These are phyloP conservation scores for Nanorana parkeri DNA, from an alignment of 2,113 vertebrate species.

Conservation along the genomic window DNA sequence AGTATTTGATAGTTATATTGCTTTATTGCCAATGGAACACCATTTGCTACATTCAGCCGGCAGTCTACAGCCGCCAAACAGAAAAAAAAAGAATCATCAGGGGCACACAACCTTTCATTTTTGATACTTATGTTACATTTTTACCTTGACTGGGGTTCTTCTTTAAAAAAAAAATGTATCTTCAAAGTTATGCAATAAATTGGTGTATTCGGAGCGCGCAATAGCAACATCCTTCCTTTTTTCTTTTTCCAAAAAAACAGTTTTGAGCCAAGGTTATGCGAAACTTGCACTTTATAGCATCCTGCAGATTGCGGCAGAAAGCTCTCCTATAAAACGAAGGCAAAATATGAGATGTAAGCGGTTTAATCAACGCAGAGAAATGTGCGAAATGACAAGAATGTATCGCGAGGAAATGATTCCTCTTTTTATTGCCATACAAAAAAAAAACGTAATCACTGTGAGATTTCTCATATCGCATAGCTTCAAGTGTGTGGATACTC, in stretches of 20 bases:
- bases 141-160: neutral
- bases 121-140: too few species aligned
- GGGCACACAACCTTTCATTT: too few species aligned
- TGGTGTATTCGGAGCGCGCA: conserved; percentile 11
- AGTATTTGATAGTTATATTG: too few species aligned
- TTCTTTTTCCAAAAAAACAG: neutral
- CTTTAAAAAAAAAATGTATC: too few species aligned
- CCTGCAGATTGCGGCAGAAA: conserved; percentile 10
- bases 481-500: neutral
- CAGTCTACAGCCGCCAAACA: too few species aligned
- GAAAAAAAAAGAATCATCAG: too few species aligned
- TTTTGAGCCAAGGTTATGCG: conserved; percentile 6
- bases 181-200: conserved; percentile 37
- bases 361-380: neutral
- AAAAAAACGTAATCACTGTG: conserved; percentile 41
- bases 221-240: neutral
- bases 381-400: neutral
- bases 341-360: neutral
- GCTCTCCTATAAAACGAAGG: neutral
- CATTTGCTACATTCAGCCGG: too few species aligned
- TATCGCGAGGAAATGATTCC: neutral
- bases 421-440: neutral
- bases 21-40: too few species aligned
- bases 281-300: conserved; percentile 4
- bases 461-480: neutral